These are phyloP conservation scores for Drosophila vallismaia DNA, from an alignment of 2,888 invertebrate genomes.

Conservation along the genomic window DNA sequence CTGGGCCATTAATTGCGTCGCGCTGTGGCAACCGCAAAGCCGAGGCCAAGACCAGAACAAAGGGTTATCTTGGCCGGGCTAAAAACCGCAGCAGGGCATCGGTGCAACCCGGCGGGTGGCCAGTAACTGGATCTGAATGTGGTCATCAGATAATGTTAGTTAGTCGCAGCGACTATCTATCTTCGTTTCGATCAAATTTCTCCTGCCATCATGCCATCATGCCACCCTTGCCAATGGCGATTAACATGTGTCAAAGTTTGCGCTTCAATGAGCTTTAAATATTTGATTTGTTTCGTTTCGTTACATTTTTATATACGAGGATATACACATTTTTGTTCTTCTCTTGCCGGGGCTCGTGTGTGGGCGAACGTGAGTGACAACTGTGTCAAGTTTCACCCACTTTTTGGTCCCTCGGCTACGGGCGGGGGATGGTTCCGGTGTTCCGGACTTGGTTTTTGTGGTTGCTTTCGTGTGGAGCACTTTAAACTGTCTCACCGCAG, in stretches of 20 bases:
- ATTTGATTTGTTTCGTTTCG: constrained; percentile 73
- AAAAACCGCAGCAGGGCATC: constrained; percentile 16
- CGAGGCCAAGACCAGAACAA: constrained; percentile 60
- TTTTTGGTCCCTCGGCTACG: constrained; percentile 11
- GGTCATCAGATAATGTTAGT: constrained; percentile 41
- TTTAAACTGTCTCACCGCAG: constrained; percentile 22
- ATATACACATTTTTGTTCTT: neutral
- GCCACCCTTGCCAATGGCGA: constrained; percentile 1
- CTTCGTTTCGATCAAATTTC: constrained; percentile 24
- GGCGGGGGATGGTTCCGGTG: constrained; percentile 17
- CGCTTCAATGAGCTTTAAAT: constrained; percentile 78
- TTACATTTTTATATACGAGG: constrained; percentile 1
- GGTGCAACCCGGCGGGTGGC: constrained; percentile 13
- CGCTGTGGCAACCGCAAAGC: constrained; percentile 45
- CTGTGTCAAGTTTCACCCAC: constrained; percentile 45
- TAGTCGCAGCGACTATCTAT: constrained; percentile 29
- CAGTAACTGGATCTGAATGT: constrained; percentile 37
- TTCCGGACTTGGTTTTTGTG: constrained; percentile 61
- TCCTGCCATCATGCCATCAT: neutral
- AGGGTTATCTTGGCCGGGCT: constrained; percentile 32
- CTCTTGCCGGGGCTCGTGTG: neutral
- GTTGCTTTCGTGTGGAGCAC: constrained; percentile 55
- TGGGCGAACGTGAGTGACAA: constrained; percentile 23
- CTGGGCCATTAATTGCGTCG: constrained; percentile 48
- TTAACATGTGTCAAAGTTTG: constrained; percentile 76